These are phyloP conservation scores for Macheiramphus alcinus DNA, from an alignment of 2,113 vertebrate genomes.

Conservation along the genomic window DNA sequence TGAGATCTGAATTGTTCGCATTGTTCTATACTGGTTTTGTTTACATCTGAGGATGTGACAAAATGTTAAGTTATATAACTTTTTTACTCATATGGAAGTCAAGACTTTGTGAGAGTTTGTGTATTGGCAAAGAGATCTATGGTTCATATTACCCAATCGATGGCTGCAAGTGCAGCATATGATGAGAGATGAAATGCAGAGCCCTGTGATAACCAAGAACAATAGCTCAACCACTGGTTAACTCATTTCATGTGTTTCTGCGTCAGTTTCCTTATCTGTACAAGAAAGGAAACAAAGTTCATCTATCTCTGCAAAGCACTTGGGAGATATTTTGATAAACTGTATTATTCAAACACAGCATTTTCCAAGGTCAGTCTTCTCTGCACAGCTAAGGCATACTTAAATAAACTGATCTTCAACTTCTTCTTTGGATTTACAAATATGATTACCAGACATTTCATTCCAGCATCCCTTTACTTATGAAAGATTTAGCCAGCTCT, in stretches of 20 bases:
- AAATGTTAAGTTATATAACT: fast-evolving
- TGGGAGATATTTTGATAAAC: not conserved
- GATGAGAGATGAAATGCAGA: not conserved
- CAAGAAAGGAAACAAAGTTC: not conserved
- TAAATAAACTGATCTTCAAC: not conserved
- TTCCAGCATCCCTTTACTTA: not conserved
- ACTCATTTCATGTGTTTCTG: not conserved
- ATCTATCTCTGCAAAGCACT: not conserved
- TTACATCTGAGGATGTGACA: not conserved
- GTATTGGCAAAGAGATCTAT: not conserved
- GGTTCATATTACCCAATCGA: not conserved
- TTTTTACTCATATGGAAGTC: not conserved
- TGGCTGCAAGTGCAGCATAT: not conserved
- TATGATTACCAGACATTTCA: not conserved
- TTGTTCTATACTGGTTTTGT: not conserved
- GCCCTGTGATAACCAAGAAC: not conserved
- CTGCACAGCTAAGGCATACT: not conserved
- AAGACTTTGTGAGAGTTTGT: not conserved
- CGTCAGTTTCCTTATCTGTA: not conserved
- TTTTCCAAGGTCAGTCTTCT: slow-evolving; percentile 24
- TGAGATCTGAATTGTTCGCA: not conserved
- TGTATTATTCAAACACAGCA: not conserved
- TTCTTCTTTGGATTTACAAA: not conserved
- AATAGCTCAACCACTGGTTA: not conserved
- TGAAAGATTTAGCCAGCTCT: not conserved